These are phyloP conservation scores for Ophioderma brevispina DNA, from an alignment of 35 echinoderm and acorn worm genomes.

Conservation along the genomic window DNA sequence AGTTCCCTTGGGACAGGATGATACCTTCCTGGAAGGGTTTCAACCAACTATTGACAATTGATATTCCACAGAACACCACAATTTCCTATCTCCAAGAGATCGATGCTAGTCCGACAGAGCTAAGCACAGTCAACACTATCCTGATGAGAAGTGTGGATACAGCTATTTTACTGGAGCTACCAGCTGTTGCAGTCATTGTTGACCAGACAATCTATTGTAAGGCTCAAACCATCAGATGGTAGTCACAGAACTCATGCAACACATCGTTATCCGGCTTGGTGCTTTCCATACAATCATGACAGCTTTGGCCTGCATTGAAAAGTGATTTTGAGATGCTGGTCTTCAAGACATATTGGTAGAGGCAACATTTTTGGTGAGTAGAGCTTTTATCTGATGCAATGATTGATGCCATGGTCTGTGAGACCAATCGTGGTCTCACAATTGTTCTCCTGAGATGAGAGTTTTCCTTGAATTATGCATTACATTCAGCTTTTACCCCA, in stretches of 20 bases:
- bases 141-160: conserved; percentile 36
- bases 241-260: conserved; percentile 32
- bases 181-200: conserved; percentile 26
- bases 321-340: conserved; percentile 16
- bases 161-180: conserved; percentile 12
- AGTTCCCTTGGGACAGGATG: neutral
- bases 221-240: conserved; percentile 75
- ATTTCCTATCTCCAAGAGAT: conserved; percentile 61
- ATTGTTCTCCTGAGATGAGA: too few relatives aligned
- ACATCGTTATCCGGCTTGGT: conserved; percentile 48
- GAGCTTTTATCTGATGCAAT: too few relatives aligned
- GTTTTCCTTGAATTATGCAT: too few relatives aligned
- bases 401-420: too few relatives aligned
- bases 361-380: neutral
- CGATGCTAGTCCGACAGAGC: conserved; percentile 70
- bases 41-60: conserved; percentile 19
- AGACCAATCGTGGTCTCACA: too few relatives aligned
- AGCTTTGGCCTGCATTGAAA: conserved; percentile 12
- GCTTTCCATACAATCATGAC: conserved; percentile 72
- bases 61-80: conserved; percentile 22
- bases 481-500: too few relatives aligned
- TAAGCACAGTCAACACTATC: conserved; percentile 65
- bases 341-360: conserved; percentile 16
- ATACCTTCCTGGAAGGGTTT: conserved; percentile 68
- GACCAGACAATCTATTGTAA: conserved; percentile 81